Evolutionary conservation across 2,888 invertebrate species (phyloP), one percentile per base, ranked within the genome.

Genomic region (Shargacucullia verbasci): DNA sequence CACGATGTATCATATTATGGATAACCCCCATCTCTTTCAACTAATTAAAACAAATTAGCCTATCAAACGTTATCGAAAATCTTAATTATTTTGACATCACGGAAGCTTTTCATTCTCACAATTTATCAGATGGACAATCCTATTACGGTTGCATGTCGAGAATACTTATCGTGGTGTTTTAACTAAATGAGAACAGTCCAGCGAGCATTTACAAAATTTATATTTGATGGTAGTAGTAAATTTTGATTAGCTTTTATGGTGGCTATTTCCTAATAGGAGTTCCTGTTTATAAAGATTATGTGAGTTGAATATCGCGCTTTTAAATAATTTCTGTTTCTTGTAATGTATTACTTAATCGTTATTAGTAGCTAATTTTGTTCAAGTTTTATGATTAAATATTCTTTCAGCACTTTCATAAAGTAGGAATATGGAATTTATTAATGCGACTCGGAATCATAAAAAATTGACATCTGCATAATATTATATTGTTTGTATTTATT

Each of bases 51-150:
- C 57, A 50, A 66, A 76, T 73, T 63, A 70, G 37, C 47, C 57
- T 48, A 62, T 65, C 50, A 63, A 69, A 57, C 13, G 41, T 66
- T 70, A 75, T 75, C 77, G 50, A 38, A 20, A 46, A 77, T 76
- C 76, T 74, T 50, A 67, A 77, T 74, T 67, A 67, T 71, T 64
- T 53, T 46, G 48, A 61, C 74, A 70, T 69, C 63, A 68, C 76
- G 73, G 63, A 77, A 72, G 65, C 53, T 57, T 68, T 55, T 59
- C 45, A 66, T 77, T 74, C 56, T 43, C 45, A 46, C 25, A 48
- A 60, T 55, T 55, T 70, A 74, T 73, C 70, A 55, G 72, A 74
- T 64, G 73, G 63, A 55, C 72, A 61, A 53, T 67, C 67, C 54
- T 66, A 62, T 62, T 56, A 68, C 20, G 61, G 67, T 74, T 70